These are phyloP conservation scores for Leucoraja ocellata DNA, from an alignment of 2,797 vertebrate genomes.

Conservation along the genomic window DNA sequence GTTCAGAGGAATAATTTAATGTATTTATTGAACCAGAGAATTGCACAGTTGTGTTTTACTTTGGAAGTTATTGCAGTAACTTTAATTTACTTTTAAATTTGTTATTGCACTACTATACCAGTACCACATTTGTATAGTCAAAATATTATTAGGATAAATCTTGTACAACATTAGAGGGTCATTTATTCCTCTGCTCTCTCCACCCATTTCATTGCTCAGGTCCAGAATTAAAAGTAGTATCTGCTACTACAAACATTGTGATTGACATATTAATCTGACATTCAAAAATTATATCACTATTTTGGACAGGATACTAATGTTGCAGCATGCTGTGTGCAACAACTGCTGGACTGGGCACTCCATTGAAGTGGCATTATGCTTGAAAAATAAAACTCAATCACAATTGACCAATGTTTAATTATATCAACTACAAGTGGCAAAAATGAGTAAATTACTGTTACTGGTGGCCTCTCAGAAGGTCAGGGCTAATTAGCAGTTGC, in stretches of 20 bases:
- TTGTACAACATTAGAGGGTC: not conserved
- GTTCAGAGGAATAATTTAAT: not conserved
- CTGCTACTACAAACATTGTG: not conserved
- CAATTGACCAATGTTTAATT: conserved; percentile 13
- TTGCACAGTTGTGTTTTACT: not conserved
- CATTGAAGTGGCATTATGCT: not conserved
- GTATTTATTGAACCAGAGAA: not conserved
- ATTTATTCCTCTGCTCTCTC: not conserved
- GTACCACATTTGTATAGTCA: not conserved
- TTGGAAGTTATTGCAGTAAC: not conserved
- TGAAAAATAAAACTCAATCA: not conserved
- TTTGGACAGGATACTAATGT: not conserved
- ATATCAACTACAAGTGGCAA: not conserved
- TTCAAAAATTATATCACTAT: not conserved
- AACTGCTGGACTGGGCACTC: not conserved
- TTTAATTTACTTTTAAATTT: not conserved
- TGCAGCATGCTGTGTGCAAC: not conserved
- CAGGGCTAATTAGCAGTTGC: conserved; percentile 12
- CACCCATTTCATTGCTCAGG: not conserved
- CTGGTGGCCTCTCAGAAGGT: not conserved
- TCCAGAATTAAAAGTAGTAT: not conserved
- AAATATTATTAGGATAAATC: not conserved
- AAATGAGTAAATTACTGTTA: not conserved
- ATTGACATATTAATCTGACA: conserved; percentile 4
- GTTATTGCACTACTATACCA: not conserved